Conservation (phyloP, 1,140 invertebrate genomes). For the Aphidius ervi region DNA sequence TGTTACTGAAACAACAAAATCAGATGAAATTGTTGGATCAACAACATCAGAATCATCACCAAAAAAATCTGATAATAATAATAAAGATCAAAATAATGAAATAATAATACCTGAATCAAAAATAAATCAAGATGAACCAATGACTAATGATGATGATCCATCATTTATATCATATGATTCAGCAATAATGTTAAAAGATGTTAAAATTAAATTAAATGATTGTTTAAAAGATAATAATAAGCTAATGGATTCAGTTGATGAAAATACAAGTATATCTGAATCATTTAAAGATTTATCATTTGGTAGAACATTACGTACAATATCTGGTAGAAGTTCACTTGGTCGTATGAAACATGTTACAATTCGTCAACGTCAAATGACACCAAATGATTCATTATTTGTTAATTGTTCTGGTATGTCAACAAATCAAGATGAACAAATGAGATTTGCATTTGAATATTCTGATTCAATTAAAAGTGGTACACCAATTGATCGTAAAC, state of each 20-base stretch:
- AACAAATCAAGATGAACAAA: slow-evolving; percentile 26
- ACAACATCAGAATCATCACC: slow-evolving; percentile 17
- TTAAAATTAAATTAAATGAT: slow-evolving; percentile 42
- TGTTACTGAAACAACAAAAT: not conserved
- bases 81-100: slow-evolving; percentile 20
- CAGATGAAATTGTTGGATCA: slow-evolving; percentile 14
- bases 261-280: slow-evolving; percentile 17
- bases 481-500: slow-evolving; percentile 34
- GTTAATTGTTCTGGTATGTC: slow-evolving; percentile 39
- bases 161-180: slow-evolving; percentile 37
- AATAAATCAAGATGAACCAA: too few relatives aligned
- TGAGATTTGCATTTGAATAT: slow-evolving; percentile 26
- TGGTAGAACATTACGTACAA: slow-evolving; percentile 38
- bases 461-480: slow-evolving; percentile 29
- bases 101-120: slow-evolving; percentile 2
- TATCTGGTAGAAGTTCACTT: slow-evolving; percentile 39
- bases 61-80: not conserved
- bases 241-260: slow-evolving; percentile 25
- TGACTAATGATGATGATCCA: slow-evolving; percentile 19
- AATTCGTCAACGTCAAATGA: slow-evolving; percentile 33
- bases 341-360: slow-evolving; percentile 38
- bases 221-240: slow-evolving; percentile 41
- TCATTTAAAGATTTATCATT: slow-evolving; percentile 35
- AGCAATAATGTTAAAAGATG: slow-evolving; percentile 40
- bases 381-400: slow-evolving; percentile 41